Conservation (phyloP, 2,113 vertebrate genomes). For the Lathamus discolor region DNA sequence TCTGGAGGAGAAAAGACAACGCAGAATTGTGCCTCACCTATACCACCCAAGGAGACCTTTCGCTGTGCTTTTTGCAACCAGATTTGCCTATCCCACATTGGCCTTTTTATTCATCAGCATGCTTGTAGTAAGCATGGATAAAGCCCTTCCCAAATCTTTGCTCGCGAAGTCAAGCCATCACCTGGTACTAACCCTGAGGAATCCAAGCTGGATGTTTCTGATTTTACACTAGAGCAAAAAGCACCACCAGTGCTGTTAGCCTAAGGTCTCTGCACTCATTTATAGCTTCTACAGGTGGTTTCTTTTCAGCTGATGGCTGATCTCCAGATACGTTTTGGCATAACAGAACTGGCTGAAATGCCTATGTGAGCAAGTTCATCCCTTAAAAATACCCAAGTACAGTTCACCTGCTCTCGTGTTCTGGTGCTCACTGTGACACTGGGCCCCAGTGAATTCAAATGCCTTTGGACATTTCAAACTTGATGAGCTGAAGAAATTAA, state of each 20-base stretch:
- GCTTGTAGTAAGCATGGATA: too few species aligned
- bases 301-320: neutral
- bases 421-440: neutral
- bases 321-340: neutral
- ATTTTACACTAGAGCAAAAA: neutral
- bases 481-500: neutral
- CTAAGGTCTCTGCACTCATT: neutral
- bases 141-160: too few species aligned
- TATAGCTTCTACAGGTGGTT: neutral
- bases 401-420: neutral
- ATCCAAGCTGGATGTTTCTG: neutral
- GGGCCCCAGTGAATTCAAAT: neutral
- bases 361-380: neutral
- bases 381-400: neutral
- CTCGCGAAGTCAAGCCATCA: neutral
- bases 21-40: too few species aligned
- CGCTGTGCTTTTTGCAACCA: too few species aligned
- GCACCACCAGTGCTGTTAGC: neutral
- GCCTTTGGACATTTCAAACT: neutral
- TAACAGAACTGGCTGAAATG: neutral
- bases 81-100: too few species aligned
- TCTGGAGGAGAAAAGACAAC: too few species aligned
- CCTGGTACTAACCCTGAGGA: neutral
- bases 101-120: too few species aligned
- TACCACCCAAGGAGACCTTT: too few species aligned